Base-by-base conservation (phyloP, 2,113 vertebrate species). In the Cathartes aura region DNA sequence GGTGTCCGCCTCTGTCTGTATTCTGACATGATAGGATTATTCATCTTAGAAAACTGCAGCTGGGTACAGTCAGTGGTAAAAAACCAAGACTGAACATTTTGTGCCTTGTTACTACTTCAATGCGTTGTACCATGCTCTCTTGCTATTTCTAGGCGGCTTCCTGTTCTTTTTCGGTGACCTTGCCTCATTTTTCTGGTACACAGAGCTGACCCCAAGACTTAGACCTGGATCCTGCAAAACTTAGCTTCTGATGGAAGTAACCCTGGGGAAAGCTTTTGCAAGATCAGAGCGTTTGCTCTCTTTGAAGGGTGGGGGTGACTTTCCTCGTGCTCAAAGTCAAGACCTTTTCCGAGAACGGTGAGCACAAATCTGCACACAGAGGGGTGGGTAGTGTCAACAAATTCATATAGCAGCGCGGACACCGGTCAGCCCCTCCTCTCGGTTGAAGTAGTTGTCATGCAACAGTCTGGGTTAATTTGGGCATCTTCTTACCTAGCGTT, bases 31-130 rank as follows among this genome's bases (percentile, higher is more conserved):
- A 76, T 15, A 83, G 68, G 55, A 71, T 90, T 96, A 81, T 93
- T 96, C 86, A 90, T 87, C 72, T 89, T 63, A 9, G 79, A 55
- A 73, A 94, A 32, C 86, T 76, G 82, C 82, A 89, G 72, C 93
- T 93, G 93, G 32, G 66, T 92, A 91, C 92, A 81, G 95, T 53
- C 15, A 2, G 55, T 56, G 40, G 62, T 75, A 63, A 72, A 75
- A 76, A 75, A 85, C 22, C 4, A 68, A 89, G 85, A 83, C 74
- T n/a, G 88, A 81, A 96, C 90, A 24, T 93, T 96, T 81, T 96
- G 96, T 97, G 88, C 93, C 85, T 73, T 5, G 59, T 94, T 90
- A 62, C 43, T 40, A 36, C 90, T 92, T 30, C 17, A 58, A 30
- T 32, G 32, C 34, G 4, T 76, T n/a, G 74, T 66, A 66, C 72